phyloP scores from a whole-genome alignment of 2,113 vertebrate species.

The Cynopterus brachyotis region DNA sequence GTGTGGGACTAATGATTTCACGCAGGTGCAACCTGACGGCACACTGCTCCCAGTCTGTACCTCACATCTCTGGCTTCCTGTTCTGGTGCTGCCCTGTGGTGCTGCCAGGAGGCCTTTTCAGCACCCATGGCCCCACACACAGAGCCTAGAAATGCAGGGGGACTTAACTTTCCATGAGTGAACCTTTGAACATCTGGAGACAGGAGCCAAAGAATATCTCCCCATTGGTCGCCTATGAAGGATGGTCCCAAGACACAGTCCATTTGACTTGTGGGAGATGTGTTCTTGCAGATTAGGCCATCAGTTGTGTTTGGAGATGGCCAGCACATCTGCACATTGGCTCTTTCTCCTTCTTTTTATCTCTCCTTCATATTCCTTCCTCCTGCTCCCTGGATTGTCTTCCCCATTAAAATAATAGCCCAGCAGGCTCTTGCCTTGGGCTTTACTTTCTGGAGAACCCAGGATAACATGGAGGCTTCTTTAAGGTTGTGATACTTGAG shows the following conservation, averaged over 20 bases:
- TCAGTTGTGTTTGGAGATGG: background rate
- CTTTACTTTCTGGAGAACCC: background rate
- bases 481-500: background rate
- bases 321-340: background rate
- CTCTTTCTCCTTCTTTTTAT: background rate
- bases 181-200: background rate
- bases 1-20: background rate
- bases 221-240: background rate
- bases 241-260: background rate
- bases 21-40: background rate
- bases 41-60: background rate
- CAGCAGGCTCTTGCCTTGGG: background rate
- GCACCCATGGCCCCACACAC: background rate
- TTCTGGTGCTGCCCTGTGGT: background rate
- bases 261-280: background rate
- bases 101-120: background rate
- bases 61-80: background rate
- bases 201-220: background rate
- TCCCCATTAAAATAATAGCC: background rate
- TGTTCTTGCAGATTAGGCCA: background rate
- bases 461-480: background rate
- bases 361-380: background rate
- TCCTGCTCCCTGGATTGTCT: background rate
- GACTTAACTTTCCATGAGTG: background rate
- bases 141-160: background rate